Evolutionary conservation across 2,113 vertebrate genomes (phyloP), one percentile per base, ranked within the genome.

Genomic region (Perca flavescens): DNA sequence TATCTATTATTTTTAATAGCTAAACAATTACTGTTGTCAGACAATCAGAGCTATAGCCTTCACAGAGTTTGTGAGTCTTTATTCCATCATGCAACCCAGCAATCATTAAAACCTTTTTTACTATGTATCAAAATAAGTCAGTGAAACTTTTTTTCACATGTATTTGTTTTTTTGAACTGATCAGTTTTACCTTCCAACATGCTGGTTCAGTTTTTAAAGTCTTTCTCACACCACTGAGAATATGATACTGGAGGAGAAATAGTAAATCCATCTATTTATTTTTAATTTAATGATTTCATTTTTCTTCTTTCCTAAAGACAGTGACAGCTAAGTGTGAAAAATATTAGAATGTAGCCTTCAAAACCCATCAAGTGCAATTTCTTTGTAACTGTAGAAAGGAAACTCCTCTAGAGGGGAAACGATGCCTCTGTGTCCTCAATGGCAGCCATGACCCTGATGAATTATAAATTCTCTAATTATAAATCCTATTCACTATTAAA

Each of bases 371-470:
- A 54, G 5, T 21, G 62, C 5, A 16, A 34, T 50, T 60, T 25
- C 28, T 14, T 68, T 46, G 52, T 71, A 36, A 50, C 62, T 34
- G 22, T 25, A 72, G 5, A 77, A 49, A 46, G 7, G 14, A 80
- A 56, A 56, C 34, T 64, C n/a, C n/a, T 65, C 54, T 22, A n/a
- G 12, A 78, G 65, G 19, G 50, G n/a, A 52, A 58, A 60, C 0
- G 36, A 47, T 2, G 15, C 16, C 11, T 34, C 15, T 76, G 34
- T 66, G 50, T 31, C 9, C 47, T 58, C 10, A n/a, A 62, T 50
- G 13, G 3, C 5, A 13, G 36, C 19, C 17, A 15, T 12, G 16
- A 58, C 17, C 22, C 25, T 61, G 46, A 47, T 9, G 10, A 62
- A 36, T n/a, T n/a, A n/a, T n/a, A n/a, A n/a, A n/a, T n/a, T n/a